Evolutionary conservation across 1,140 invertebrate species (phyloP), one percentile per base, ranked within the genome.

Genomic region (Steinernema feltiae): DNA sequence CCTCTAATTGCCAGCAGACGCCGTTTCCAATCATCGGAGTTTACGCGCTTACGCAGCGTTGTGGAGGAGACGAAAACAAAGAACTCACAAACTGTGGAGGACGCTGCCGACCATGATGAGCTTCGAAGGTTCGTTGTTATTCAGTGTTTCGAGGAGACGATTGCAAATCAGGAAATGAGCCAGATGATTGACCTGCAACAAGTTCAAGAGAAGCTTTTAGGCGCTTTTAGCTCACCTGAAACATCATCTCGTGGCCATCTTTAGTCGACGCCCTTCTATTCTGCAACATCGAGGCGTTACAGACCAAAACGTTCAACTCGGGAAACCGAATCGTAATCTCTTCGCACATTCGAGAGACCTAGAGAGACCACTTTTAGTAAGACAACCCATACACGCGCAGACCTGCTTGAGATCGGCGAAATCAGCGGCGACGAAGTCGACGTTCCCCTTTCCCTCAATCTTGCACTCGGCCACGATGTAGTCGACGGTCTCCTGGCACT

Each of bases 121-220:
- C 32, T 74, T 74, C 21, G 79, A 76, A 21, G 48, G 46, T 29
- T 41, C 35, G 48, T 80, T 79, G n/a, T 53, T 30, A n/a, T 69
- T 69, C 18, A 80, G 70, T 21, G 73, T 53, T n/a, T 71, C 69
- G 0, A 79, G 32, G 2, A 80, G 79, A 27, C 70, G 70, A 30
- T 78, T 79, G 32, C 78, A 80, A 0, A 80, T 70, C 32, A 79
- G 74, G 70, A 78, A 80, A 30, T 80, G 79, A n/a, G 79, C 35
- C 63, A 80, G 71, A 32, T 79, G 78, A 63, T 80, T 80, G 73
- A 80, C 71, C 79, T 80, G 77, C n/a, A n/a, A n/a, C n/a, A 75
- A 79, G 48, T 70, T 63, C 7, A 73, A 31, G 7, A 31, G 7
- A 27, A 7, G 17, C n/a, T 30, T 46, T 12, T 46, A n/a, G 41